Base-by-base conservation (phyloP, 2,113 vertebrate species). In the Pelodiscus sinensis region DNA sequence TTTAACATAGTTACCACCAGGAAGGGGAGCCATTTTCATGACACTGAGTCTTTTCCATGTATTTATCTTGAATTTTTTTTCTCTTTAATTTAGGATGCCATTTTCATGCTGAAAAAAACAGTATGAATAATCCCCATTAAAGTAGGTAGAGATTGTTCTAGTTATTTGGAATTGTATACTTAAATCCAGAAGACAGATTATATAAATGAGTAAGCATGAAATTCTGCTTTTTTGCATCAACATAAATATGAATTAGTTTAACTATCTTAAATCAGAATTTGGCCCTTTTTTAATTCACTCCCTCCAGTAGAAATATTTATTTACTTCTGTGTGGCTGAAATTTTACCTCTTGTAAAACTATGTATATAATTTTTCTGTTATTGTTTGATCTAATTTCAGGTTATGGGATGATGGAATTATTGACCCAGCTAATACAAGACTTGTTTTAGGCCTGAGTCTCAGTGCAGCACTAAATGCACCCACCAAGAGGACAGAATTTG, bases 361-460 rank as follows among this genome's bases (percentile, higher is more conserved):
- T 50, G 1, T 79, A 10, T 83, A 51, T 84, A 82, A 24, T 82
- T 81, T 73, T 77, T 8, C 8, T 77, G 81, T 93, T 94, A 19
- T 52, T 22, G 1, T 18, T 50, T 94, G 81, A 6, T 96, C 18
- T 96, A 82, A 95, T 56, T 55, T 81, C 97, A 99, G 99, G 92
- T 96, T 99, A 44, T 99, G 99, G 99, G 99, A 99, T 93, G 99
- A 99, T 3, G 99, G 99, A 51, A 99, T 99, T 87, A 99, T 99
- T 88, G 99, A 99, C 93, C 99, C 99, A 12, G 98, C 97, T 50
- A 99, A 99, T 89, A 99, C 99, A 57, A 99, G 99, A 62, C 93
- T 99, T 86, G 98, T 99, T 92, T 92, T 99, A 93, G 99, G 99
- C 35, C 98, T 99, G 87, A 99, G 99, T 93, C 97, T 99, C 80